phyloP scores from a whole-genome alignment of 1,140 invertebrate genomes.

The Drosophila pandora region DNA sequence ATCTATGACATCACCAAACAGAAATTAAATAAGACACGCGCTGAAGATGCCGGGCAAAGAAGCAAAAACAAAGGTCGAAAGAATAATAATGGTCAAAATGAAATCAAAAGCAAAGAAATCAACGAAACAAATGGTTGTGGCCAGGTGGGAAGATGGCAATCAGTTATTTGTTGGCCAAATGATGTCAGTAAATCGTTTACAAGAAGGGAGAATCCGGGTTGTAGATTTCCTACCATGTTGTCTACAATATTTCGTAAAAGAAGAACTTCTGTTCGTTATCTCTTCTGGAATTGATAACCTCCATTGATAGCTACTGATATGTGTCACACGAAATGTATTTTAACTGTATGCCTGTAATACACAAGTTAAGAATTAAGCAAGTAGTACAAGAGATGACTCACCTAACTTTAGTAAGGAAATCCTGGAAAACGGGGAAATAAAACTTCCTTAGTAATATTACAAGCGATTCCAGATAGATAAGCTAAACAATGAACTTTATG shows the following conservation, averaged over 20 bases:
- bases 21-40: constrained; percentile 55
- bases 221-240: neutral
- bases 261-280: constrained; percentile 28
- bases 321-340: constrained; percentile 6
- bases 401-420: constrained; percentile 20
- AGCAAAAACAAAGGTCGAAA: constrained; percentile 33
- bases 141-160: constrained; percentile 21
- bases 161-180: constrained; percentile 46
- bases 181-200: constrained; percentile 63
- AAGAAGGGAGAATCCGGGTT: constrained; percentile 34
- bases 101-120: constrained; percentile 13
- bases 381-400: constrained; percentile 6
- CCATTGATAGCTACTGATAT: constrained; percentile 8
- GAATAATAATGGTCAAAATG: constrained; percentile 41
- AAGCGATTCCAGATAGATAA: no score
- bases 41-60: constrained; percentile 53
- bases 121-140: constrained; percentile 4
- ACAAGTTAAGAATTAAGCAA: constrained; percentile 1
- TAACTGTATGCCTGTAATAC: constrained; percentile 3
- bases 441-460: neutral
- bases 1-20: constrained; percentile 67
- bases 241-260: neutral
- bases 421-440: neutral
- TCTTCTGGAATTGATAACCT: constrained; percentile 22
- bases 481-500: no score